A percentile compares a stretch with the other conserved stretches of the same genome.
Conservation (phyloP, 1,140 invertebrate species). For the Hermetia illucens region DNA sequence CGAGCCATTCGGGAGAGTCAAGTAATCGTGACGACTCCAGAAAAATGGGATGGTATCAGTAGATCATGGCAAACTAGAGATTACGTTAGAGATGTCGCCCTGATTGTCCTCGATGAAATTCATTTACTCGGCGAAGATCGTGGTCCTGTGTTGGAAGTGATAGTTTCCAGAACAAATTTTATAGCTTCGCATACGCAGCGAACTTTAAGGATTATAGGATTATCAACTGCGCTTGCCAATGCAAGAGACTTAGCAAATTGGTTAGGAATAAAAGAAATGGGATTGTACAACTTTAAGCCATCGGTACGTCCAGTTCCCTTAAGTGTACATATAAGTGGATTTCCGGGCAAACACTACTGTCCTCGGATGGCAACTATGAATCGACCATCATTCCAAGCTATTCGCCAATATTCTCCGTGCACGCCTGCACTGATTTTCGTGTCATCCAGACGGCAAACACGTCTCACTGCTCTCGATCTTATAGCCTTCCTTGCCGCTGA, state of each 20-base stretch:
- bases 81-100: slow-evolving; percentile 83
- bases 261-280: slow-evolving; percentile 81
- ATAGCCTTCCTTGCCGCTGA: slow-evolving; percentile 87
- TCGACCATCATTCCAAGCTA: slow-evolving; percentile 93
- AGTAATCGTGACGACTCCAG: slow-evolving; percentile 96
- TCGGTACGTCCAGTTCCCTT: slow-evolving; percentile 94
- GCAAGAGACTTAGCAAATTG: slow-evolving; percentile 93
- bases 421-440: slow-evolving; percentile 93
- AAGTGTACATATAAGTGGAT: slow-evolving; percentile 83
- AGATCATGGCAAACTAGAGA: slow-evolving; percentile 92
- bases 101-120: slow-evolving; percentile 98
- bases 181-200: slow-evolving; percentile 74
- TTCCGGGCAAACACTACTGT: slow-evolving; percentile 89
- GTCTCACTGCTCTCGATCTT: slow-evolving; percentile 90
- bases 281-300: slow-evolving; percentile 95
- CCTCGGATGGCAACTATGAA: slow-evolving; percentile 99
- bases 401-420: slow-evolving; percentile 77
- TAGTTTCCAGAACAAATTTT: slow-evolving; percentile 80
- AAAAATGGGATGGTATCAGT: slow-evolving; percentile 99
- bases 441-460: slow-evolving; percentile 92
- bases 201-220: slow-evolving; percentile 74
- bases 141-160: slow-evolving; percentile 73
- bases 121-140: slow-evolving; percentile 87
- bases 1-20: slow-evolving; percentile 68
- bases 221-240: slow-evolving; percentile 96